Evolutionary conservation across 2,797 vertebrate species (phyloP), one percentile per base, ranked within the genome.

Genomic region (Kryptopterus vitreolus): DNA sequence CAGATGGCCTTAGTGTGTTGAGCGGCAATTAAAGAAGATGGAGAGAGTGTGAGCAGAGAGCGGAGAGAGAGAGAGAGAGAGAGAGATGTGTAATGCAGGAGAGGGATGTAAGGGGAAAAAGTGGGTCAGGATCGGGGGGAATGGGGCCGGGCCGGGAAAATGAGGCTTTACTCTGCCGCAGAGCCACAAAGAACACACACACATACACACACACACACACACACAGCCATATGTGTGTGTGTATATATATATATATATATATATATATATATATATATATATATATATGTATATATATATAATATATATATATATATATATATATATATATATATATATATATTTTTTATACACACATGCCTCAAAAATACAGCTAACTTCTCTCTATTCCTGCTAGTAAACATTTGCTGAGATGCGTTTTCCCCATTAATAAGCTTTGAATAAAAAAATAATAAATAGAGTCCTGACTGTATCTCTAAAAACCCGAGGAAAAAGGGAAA

Each of bases 1-100:
- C 96, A 98, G 96, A 98, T 97, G 96, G 96, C 92, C 93, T 95
- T 87, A 93, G 94, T 89, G 91, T 92, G 93, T 92, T 90, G 93
- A 91, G 93, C 93, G 91, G 94, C 94, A 94, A 93, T 91, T 93
- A 87, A 89, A 95, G 91, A 93, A 92, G 87, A n/a, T n/a, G n/a
- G 90, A 94, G 92, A 89, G 87, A 86, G 89, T 86, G 53, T 70
- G 50, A 59, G 50, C 87, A 87, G 71, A 66, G 35, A 26, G 75
- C 72, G 63, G 29, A 62, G 61, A 10, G 33, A 22, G 33, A 22
- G 33, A 38, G 63, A 15, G 63, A 12, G 33, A n/a, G 63, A 15
- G 63, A 11, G 59, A 77, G 48, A 35, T 79, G 16, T 3, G 33
- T 53, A 50, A 4, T 2, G 24, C 2, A 78, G 12, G 24, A 69